Evolutionary conservation across 2,888 invertebrate genomes (phyloP).

Genomic region (Spicauda simplicius): DNA sequence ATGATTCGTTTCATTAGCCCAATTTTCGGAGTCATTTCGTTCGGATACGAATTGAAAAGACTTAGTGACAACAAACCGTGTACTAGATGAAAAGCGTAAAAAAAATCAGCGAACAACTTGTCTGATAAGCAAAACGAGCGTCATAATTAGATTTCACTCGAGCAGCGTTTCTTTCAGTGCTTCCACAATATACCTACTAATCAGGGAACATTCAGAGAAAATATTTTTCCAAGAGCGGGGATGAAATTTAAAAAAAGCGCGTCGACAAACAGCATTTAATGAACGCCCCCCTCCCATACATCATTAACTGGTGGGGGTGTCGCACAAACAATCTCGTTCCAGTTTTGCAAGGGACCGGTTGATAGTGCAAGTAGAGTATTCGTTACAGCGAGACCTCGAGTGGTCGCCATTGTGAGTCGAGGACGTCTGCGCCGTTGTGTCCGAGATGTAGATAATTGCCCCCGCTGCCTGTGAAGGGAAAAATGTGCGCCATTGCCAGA

Average conservation of each 20-base stretch:
- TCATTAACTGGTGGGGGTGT: slow-evolving; percentile 77
- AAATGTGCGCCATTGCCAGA: slow-evolving; percentile 54
- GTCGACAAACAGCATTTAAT: slow-evolving; percentile 69
- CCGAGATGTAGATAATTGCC: slow-evolving; percentile 83
- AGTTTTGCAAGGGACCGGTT: slow-evolving; percentile 75
- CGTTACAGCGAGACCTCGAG: slow-evolving; percentile 81
- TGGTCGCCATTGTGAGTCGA: slow-evolving; percentile 78
- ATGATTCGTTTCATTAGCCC: slow-evolving; percentile 4
- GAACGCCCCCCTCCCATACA: slow-evolving; percentile 69
- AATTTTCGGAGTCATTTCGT: slow-evolving; percentile 7
- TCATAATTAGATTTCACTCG: slow-evolving; percentile 48
- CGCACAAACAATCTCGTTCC: slow-evolving; percentile 79
- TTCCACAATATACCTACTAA: slow-evolving; percentile 48
- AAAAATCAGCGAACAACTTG: slow-evolving; percentile 43
- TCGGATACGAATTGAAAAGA: slow-evolving; percentile 21
- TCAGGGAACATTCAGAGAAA: slow-evolving; percentile 50
- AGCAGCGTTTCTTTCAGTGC: slow-evolving; percentile 44
- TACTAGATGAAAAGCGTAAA: slow-evolving; percentile 35
- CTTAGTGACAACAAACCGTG: slow-evolving; percentile 7
- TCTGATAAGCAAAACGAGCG: slow-evolving; percentile 45
- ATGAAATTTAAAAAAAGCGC: slow-evolving; percentile 56
- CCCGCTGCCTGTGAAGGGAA: slow-evolving; percentile 59
- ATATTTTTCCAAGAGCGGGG: slow-evolving; percentile 49
- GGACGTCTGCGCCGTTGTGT: slow-evolving; percentile 81
- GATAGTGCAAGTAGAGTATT: slow-evolving; percentile 78